A percentile compares a stretch with the other conserved stretches of the same genome.
These are phyloP conservation scores for Pseudopipra pipra DNA, from an alignment of 2,113 vertebrate species.

Conservation along the genomic window DNA sequence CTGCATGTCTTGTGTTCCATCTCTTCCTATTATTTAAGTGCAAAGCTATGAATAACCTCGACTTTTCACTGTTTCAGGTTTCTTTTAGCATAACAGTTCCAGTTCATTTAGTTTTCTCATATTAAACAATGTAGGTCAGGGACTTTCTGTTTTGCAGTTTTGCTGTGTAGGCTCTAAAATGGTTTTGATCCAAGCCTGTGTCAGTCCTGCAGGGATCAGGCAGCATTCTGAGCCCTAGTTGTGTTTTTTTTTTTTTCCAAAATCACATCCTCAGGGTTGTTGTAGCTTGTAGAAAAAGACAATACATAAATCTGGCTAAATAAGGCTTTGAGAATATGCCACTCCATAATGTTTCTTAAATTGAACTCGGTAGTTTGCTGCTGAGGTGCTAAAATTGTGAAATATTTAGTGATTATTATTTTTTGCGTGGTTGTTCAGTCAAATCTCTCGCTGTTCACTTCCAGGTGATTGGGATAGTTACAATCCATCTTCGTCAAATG, in stretches of 20 bases:
- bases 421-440: background rate
- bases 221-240: background rate
- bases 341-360: background rate
- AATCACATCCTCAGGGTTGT: background rate
- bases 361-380: background rate
- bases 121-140: background rate
- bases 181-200: background rate
- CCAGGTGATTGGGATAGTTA: constrained; percentile 83
- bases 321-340: background rate
- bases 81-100: constrained; percentile 22
- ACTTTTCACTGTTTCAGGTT: constrained; percentile 49
- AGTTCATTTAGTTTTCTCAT: background rate
- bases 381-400: background rate
- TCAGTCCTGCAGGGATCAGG: background rate
- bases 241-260: background rate
- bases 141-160: background rate
- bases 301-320: background rate
- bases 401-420: background rate
- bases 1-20: constrained; percentile 81
- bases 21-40: constrained; percentile 66
- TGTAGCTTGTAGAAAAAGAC: background rate
- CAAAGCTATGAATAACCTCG: constrained; percentile 55
- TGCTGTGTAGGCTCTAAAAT: background rate
- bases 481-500: constrained; percentile 80
- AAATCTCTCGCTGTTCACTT: constrained; percentile 33